phyloP scores from a whole-genome alignment of 1,140 invertebrate species.

The Penaeus indicus region DNA sequence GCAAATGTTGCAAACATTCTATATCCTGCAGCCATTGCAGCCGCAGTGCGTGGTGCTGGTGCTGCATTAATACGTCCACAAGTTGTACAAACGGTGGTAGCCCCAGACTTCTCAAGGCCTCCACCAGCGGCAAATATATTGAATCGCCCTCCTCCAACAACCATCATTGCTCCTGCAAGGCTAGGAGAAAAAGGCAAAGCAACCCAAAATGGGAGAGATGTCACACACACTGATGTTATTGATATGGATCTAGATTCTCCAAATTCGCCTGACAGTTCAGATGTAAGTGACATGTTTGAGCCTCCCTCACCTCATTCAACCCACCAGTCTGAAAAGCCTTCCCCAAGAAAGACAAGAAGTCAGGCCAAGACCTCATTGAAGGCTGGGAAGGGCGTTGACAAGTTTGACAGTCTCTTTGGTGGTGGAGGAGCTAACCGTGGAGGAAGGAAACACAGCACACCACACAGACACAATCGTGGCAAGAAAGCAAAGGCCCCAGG shows the following conservation, averaged over 20 bases:
- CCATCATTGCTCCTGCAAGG: slow-evolving; percentile 53
- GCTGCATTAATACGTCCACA: slow-evolving; percentile 53
- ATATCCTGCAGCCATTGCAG: slow-evolving; percentile 59
- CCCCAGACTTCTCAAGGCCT: slow-evolving; percentile 64
- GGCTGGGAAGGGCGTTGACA: slow-evolving; percentile 35
- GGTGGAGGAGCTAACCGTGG: slow-evolving; percentile 33
- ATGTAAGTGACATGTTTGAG: slow-evolving; percentile 88
- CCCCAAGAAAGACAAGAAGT: slow-evolving; percentile 44
- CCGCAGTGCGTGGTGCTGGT: slow-evolving; percentile 45
- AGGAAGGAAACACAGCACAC: slow-evolving; percentile 61
- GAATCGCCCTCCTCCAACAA: slow-evolving; percentile 62
- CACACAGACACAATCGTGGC: slow-evolving; percentile 65
- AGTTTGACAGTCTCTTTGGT: slow-evolving; percentile 39
- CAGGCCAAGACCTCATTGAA: slow-evolving; percentile 47
- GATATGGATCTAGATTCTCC: slow-evolving; percentile 77
- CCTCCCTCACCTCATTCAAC: slow-evolving; percentile 74
- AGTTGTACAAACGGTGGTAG: slow-evolving; percentile 57
- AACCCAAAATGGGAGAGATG: slow-evolving; percentile 68
- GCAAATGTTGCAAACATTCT: slow-evolving; percentile 66
- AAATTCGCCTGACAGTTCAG: slow-evolving; percentile 78
- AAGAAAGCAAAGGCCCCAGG: slow-evolving; percentile 56
- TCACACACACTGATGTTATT: slow-evolving; percentile 70
- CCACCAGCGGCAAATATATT: slow-evolving; percentile 59
- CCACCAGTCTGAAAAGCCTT: slow-evolving; percentile 58
- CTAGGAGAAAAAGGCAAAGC: slow-evolving; percentile 57